Base-by-base conservation (phyloP, 2,797 vertebrate genomes). In the Clarias fuscus region DNA sequence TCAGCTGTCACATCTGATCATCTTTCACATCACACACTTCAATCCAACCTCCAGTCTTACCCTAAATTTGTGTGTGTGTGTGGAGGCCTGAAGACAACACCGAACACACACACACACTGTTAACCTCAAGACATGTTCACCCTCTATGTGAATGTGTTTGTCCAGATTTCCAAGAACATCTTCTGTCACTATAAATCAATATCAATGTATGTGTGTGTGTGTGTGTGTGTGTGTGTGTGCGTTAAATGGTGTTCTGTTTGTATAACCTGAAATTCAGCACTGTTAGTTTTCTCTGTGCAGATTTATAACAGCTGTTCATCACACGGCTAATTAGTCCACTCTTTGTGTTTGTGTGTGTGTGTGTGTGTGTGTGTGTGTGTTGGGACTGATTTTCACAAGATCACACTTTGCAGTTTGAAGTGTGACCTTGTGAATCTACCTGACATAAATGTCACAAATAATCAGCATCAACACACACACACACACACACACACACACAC, bases 241-340 rank as follows among this genome's bases (percentile, higher is more conserved):
- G 37, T 48, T 24, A 80, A 17, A 62, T 59, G 14, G 53, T 53
- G 53, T 56, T 48, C 30, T 64, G 33, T 62, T 7, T 48, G 4
- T 20, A 64, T 24, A 84, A 75, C 59, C 18, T 64, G 83, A 73
- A 62, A 64, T 62, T 68, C 76, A 67, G 59, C 76, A 61, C 68
- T 81, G 81, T 84, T 78, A 86, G 84, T 75, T 86, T 84, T 86
- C 61, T 56, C n/a, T 73, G 10, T 62, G 76, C 62, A 82, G 79
- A 86, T 88, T 65, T 18, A 79, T 65, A 86, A 79, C 88, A 89
- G 75, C 72, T 90, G 86, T 86, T 90, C 84, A 88, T 86, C 82
- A 87, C 87, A 90, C 3, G 18, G 65, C 40, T 84, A 88, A 88
- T 90, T 82, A 86, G 75, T 10, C 5, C 64, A 65, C 37, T 37